phyloP scores from a whole-genome alignment of 2,888 invertebrate species.

The Pantelozetes paolii region DNA sequence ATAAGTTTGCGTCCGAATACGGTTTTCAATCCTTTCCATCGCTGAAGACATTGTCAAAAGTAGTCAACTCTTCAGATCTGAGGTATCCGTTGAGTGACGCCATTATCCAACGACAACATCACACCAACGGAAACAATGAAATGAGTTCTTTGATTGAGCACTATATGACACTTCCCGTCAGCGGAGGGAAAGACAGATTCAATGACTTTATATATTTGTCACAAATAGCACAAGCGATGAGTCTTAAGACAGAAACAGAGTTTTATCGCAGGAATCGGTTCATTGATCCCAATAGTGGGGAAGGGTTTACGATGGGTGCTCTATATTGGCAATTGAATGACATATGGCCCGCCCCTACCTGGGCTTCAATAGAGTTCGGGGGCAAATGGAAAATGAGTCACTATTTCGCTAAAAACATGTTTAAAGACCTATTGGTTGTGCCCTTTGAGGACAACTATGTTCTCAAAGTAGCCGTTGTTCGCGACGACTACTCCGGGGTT shows the following conservation, averaged over 20 bases:
- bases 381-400: constrained; percentile 84
- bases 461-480: constrained; percentile 43
- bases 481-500: constrained; percentile 42
- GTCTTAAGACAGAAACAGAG: constrained; percentile 78
- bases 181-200: constrained; percentile 55
- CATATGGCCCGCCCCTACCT: constrained; percentile 91
- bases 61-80: constrained; percentile 53
- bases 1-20: constrained; percentile 91
- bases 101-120: constrained; percentile 78
- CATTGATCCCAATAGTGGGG: constrained; percentile 54
- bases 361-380: constrained; percentile 76
- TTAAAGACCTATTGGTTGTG: constrained; percentile 51
- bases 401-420: constrained; percentile 79
- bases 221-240: constrained; percentile 80
- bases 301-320: constrained; percentile 85
- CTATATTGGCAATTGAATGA: constrained; percentile 98
- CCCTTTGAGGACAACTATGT: constrained; percentile 49
- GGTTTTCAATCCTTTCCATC: constrained; percentile 88
- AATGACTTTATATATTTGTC: constrained; percentile 72
- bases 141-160: constrained; percentile 54
- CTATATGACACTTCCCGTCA: constrained; percentile 62
- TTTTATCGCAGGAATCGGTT: constrained; percentile 64
- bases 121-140: constrained; percentile 37
- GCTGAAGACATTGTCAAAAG: constrained; percentile 62
- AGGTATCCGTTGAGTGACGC: constrained; percentile 52